Base-by-base conservation (phyloP, 1,140 invertebrate species). In the Trichomalopsis sarcophagae region DNA sequence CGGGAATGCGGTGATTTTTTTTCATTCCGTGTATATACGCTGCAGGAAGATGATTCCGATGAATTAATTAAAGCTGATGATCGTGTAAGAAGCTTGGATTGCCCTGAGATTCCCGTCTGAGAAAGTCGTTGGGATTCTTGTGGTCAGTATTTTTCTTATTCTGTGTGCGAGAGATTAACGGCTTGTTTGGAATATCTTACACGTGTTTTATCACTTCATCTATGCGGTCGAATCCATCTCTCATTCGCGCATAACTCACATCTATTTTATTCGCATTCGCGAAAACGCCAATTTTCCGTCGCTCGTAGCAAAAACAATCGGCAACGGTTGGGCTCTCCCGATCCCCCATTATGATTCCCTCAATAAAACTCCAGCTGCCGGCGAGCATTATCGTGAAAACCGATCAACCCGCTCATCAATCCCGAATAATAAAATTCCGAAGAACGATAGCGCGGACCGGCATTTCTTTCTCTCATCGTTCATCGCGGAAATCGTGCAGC, bases 21-120 rank as follows among this genome's bases (percentile, higher is more conserved):
- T 82, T 50, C 27, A 40, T 50, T 10, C 11, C 23, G 10, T 2
- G 30, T 36, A 36, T 36, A 36, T 36, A 36, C 1, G 40, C 7
- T 30, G 13, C 27, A 13, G 2, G 44, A 3, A 71, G 23, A 30
- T 44, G n/a, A n/a, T 69, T 50, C 4, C 62, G 27, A 55, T 30
- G 75, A 79, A 84, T 84, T 84, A 78, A 84, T 84, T 79, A 55
- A 77, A 30, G 1, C 33, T 83, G 76, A 83, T 77, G 62, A 83
- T 76, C 36, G 33, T 66, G 55, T 82, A 82, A 82, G 44, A n/a
- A 78, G 50, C 13, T n/a, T 3, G 21, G 17, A 55, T 55, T 55
- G 50, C 17, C 17, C 50, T 17, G 50, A 17, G 50, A 55, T 36
- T 36, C 40, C 9, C 1, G 55, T 50, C 47, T 50, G 47, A 50